Conservation (phyloP, 2,797 vertebrate genomes). For the Helarctos malayanus region DNA sequence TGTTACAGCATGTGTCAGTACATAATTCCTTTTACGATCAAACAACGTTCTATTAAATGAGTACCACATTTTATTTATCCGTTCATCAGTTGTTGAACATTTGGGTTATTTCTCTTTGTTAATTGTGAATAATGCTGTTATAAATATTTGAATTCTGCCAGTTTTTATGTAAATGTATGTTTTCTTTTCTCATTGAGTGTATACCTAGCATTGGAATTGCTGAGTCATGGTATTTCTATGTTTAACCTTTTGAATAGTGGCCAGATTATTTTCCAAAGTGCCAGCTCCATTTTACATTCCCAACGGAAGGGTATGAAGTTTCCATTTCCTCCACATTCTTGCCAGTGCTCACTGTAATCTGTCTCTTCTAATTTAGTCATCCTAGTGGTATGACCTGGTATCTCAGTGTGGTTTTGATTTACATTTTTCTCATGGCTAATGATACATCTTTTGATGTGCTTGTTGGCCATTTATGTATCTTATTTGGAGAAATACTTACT, state of each 20-base stretch:
- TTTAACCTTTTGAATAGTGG: background rate
- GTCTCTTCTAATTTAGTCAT: background rate
- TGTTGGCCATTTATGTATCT: background rate
- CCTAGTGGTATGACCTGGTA: background rate
- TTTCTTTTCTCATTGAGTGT: background rate
- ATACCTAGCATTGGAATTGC: background rate
- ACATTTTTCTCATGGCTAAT: background rate
- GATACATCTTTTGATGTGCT: background rate
- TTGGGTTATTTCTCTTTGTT: background rate
- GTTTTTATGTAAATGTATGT: background rate
- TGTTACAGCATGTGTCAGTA: background rate
- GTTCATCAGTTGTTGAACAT: background rate
- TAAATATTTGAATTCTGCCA: background rate
- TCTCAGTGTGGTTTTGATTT: background rate
- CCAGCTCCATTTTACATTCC: background rate
- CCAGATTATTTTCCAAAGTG: conserved; percentile 6
- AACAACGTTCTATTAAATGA: background rate
- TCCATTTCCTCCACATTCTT: background rate
- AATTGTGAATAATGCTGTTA: background rate
- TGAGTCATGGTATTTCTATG: background rate
- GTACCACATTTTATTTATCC: background rate
- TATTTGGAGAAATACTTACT: background rate
- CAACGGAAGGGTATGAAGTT: background rate
- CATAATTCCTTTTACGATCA: background rate
- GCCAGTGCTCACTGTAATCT: background rate